These are phyloP conservation scores for Lamellibrachia luymesi DNA, from an alignment of 1,140 invertebrate genomes.

Conservation along the genomic window DNA sequence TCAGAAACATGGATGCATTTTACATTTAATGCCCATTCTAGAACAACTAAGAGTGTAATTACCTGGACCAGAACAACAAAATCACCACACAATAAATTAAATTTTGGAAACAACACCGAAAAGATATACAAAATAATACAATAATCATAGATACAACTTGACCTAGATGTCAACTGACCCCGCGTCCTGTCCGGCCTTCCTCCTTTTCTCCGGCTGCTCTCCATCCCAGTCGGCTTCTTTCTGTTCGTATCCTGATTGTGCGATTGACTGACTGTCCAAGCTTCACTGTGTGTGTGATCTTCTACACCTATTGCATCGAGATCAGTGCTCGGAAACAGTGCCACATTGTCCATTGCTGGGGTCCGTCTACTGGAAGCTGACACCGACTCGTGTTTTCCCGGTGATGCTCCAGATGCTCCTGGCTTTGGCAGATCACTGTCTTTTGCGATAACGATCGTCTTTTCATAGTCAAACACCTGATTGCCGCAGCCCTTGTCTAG, in stretches of 20 bases:
- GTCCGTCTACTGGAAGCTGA: background rate
- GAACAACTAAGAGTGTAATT: background rate
- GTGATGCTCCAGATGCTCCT: background rate
- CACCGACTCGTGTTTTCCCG: background rate
- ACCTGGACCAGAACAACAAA: background rate
- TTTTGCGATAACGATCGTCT: slow-evolving; percentile 31
- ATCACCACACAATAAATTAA: background rate
- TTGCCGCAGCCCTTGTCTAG: slow-evolving; percentile 58
- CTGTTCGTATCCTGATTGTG: background rate
- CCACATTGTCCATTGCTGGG: slow-evolving; percentile 12
- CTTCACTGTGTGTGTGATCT: background rate
- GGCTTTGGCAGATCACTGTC: background rate
- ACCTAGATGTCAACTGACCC: background rate
- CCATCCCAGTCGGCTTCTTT: background rate
- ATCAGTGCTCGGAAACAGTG: slow-evolving; percentile 2
- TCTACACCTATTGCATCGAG: background rate
- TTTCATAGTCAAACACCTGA: slow-evolving; percentile 55
- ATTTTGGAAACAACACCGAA: background rate
- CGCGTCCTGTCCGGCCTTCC: slow-evolving; percentile 9
- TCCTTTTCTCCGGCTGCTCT: slow-evolving; percentile 4
- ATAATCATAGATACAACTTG: background rate
- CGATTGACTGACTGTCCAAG: background rate
- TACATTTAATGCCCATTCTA: background rate
- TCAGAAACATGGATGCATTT: background rate
- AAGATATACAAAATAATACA: background rate